A percentile compares a stretch with the other conserved stretches of the same genome.
Evolutionary conservation across 2,888 invertebrate species (phyloP).

Genomic region (Sarcophaga subvicina): DNA sequence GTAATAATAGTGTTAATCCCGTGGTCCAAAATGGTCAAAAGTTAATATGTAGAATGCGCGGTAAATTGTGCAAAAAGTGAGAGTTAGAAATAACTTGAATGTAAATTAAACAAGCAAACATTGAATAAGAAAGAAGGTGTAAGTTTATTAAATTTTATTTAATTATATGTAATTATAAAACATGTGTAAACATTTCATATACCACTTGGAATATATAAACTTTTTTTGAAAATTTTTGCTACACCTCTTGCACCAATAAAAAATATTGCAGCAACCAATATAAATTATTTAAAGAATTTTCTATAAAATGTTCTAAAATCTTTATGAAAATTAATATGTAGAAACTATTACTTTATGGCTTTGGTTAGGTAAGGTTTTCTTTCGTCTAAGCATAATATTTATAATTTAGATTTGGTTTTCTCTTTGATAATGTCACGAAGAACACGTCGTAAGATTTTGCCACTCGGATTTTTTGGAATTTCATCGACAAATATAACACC

Average conservation of each 20-base stretch:
- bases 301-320: not conserved
- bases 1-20: too few species aligned
- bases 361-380: slow-evolving; percentile 32
- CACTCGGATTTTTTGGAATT: slow-evolving; percentile 90
- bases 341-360: slow-evolving; percentile 45
- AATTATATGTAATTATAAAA: not conserved
- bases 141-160: slow-evolving; percentile 24
- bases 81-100: too few species aligned
- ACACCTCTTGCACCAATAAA: slow-evolving; percentile 12
- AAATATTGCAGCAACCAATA: not conserved
- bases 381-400: slow-evolving; percentile 66
- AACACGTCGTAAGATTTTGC: slow-evolving; percentile 88
- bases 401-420: slow-evolving; percentile 79
- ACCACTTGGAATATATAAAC: not conserved
- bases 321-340: not conserved
- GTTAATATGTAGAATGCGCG: too few species aligned
- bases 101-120: too few species aligned
- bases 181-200: slow-evolving; percentile 13
- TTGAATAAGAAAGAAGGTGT: not conserved
- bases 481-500: slow-evolving; percentile 88
- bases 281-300: not conserved
- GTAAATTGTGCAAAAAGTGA: too few species aligned
- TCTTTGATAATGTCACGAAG: slow-evolving; percentile 78
- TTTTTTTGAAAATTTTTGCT: too few species aligned
- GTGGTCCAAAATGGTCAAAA: too few species aligned